Conservation (phyloP, 2,113 vertebrate species). For the Abramis brama region DNA sequence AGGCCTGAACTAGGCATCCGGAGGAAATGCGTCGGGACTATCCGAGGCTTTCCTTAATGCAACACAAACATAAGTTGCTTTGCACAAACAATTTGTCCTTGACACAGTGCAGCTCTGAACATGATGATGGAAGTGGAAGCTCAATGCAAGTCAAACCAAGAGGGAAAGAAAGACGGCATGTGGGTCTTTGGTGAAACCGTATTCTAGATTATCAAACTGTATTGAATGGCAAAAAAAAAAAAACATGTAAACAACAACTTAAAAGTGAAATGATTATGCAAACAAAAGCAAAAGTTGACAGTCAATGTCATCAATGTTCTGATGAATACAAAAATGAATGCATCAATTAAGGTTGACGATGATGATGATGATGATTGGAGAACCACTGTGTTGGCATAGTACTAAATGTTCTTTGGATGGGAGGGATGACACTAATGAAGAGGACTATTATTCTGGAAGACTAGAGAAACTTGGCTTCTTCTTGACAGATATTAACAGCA, state of each 20-base stretch:
- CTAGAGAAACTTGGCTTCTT: slow-evolving; percentile 45
- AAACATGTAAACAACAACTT: slow-evolving; percentile 27
- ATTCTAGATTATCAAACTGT: slow-evolving; percentile 27
- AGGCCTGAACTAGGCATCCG: neutral
- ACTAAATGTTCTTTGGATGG: slow-evolving; percentile 24
- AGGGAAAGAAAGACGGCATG: slow-evolving; percentile 7
- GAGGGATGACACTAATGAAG: slow-evolving; percentile 11
- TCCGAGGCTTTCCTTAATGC: slow-evolving; percentile 15
- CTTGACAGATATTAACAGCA: slow-evolving; percentile 4
- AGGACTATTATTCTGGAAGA: slow-evolving; percentile 42
- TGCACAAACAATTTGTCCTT: slow-evolving; percentile 5
- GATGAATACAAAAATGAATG: slow-evolving; percentile 9
- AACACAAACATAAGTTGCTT: neutral
- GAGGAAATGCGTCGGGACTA: no score
- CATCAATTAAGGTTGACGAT: neutral
- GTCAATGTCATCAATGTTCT: neutral
- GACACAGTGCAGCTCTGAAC: slow-evolving; percentile 27
- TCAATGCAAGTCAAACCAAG: neutral
- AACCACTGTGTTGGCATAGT: slow-evolving; percentile 23
- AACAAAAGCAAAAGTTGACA: slow-evolving; percentile 23
- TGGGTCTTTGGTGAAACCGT: slow-evolving; percentile 51
- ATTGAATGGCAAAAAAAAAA: slow-evolving; percentile 31
- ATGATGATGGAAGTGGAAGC: slow-evolving; percentile 20
- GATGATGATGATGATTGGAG: neutral
- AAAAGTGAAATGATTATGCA: slow-evolving; percentile 26